Evolutionary conservation across 2,113 vertebrate genomes (phyloP).

Genomic region (Poeciliopsis turrubarensis): DNA sequence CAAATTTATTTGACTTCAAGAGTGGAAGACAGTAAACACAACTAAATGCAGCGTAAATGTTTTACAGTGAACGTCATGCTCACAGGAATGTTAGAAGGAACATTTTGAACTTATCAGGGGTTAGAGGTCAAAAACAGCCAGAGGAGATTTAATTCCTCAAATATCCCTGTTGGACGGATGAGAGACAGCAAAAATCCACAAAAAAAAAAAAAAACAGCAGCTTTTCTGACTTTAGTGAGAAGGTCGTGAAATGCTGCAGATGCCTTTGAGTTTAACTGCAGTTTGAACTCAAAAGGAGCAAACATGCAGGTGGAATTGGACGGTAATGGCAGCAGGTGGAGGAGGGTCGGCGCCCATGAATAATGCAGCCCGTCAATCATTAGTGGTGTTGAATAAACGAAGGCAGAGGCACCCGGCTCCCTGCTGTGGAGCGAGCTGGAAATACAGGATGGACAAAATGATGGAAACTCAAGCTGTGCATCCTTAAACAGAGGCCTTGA

Average conservation of each 20-base stretch:
- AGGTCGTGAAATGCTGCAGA: conserved; percentile 20
- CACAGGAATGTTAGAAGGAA: too few relatives aligned
- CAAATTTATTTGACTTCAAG: too few relatives aligned
- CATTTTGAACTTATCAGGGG: too few relatives aligned
- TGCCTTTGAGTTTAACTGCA: not conserved
- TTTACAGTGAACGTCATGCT: too few relatives aligned
- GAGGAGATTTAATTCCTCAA: not conserved
- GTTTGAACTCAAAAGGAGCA: not conserved
- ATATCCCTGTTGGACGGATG: not conserved
- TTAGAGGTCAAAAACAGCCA: not conserved
- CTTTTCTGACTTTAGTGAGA: not conserved
- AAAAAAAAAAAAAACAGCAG: too few relatives aligned
- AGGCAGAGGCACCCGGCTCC: conserved; percentile 3
- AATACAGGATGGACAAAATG: conserved; percentile 9
- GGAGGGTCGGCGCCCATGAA: conserved; percentile 28
- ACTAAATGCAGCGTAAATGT: too few relatives aligned
- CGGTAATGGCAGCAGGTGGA: conserved; percentile 7
- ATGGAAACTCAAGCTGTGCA: not conserved
- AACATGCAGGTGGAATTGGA: conserved; percentile 10
- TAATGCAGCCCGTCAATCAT: conserved; percentile 56
- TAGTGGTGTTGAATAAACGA: conserved; percentile 29
- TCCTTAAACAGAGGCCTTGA: not conserved
- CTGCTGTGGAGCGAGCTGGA: not conserved
- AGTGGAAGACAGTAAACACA: too few relatives aligned
- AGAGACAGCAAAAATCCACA: not conserved